These are phyloP conservation scores for Lathamus discolor DNA, from an alignment of 2,113 vertebrate genomes.

Conservation along the genomic window DNA sequence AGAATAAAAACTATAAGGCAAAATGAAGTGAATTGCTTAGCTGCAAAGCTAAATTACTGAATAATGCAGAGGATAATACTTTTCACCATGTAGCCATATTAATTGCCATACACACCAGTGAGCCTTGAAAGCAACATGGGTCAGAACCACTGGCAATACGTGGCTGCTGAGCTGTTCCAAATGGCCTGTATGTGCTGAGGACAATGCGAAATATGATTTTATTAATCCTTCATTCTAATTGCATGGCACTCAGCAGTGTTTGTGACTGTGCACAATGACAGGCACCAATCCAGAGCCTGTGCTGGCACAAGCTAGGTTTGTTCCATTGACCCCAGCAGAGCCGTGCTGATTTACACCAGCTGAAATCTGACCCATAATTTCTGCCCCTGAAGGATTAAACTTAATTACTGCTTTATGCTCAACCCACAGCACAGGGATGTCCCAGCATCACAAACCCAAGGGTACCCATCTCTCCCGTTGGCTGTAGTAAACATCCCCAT, in stretches of 20 bases:
- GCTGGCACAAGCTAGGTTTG: conserved; percentile 1
- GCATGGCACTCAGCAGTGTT: conserved; percentile 3
- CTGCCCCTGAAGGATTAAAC: neutral
- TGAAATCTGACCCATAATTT: neutral
- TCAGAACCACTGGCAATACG: neutral
- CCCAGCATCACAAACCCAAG: neutral
- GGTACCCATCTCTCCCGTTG: neutral
- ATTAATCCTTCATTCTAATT: conserved; percentile 37
- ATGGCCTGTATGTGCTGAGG: conserved; percentile 10
- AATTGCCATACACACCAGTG: neutral
- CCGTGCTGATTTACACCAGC: neutral
- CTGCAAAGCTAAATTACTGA: neutral
- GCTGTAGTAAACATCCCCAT: neutral
- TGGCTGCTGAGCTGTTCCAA: neutral
- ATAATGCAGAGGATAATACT: conserved; percentile 24
- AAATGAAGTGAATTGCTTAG: neutral
- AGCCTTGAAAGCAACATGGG: conserved; percentile 4
- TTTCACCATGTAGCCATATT: conserved; percentile 37
- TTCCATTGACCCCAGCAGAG: conserved; percentile 49
- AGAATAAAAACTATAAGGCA: neutral
- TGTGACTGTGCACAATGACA: conserved; percentile 7
- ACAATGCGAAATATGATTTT: conserved; percentile 48
- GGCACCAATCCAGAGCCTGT: conserved; percentile 43
- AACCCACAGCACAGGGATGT: neutral
- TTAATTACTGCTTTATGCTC: conserved; percentile 7